phyloP scores from a whole-genome alignment of 2,113 vertebrate species.

The Silurus glanis region DNA sequence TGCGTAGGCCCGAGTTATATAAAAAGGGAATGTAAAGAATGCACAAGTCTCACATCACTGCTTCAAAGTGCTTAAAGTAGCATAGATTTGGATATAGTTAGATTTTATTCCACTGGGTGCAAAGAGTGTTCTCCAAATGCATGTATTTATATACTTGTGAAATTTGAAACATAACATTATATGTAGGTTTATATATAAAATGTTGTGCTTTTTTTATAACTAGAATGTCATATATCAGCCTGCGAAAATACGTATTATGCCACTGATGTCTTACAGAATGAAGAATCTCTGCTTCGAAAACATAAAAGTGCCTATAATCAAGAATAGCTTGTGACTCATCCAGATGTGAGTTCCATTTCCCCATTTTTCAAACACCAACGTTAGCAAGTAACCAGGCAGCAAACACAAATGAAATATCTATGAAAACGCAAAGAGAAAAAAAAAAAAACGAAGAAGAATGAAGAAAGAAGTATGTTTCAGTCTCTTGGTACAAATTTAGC shows the following conservation, averaged over 20 bases:
- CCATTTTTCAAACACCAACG: neutral
- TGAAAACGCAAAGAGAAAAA: neutral
- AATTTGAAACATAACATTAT: neutral
- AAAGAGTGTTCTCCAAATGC: neutral
- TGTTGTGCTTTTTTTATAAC: neutral
- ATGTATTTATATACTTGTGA: neutral
- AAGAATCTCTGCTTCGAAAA: neutral
- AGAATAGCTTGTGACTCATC: slow-evolving; percentile 20
- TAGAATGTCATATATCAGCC: neutral
- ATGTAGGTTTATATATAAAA: neutral
- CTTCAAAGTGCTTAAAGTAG: neutral
- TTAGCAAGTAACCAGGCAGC: slow-evolving; percentile 8
- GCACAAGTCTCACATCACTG: slow-evolving; percentile 8
- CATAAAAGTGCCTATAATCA: neutral
- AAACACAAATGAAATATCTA: slow-evolving; percentile 1
- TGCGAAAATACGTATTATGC: neutral
- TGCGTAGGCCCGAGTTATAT: slow-evolving; percentile 29
- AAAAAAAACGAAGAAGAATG: neutral
- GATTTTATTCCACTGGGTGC: neutral
- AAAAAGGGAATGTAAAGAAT: slow-evolving; percentile 36
- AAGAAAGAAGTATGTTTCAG: neutral
- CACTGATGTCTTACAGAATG: neutral
- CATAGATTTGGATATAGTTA: neutral
- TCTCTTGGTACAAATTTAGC: slow-evolving; percentile 4
- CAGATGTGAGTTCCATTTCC: slow-evolving; percentile 6